Evolutionary conservation across 2,113 vertebrate genomes (phyloP), one percentile per base, ranked within the genome.

Genomic region (Centropristis striata): DNA sequence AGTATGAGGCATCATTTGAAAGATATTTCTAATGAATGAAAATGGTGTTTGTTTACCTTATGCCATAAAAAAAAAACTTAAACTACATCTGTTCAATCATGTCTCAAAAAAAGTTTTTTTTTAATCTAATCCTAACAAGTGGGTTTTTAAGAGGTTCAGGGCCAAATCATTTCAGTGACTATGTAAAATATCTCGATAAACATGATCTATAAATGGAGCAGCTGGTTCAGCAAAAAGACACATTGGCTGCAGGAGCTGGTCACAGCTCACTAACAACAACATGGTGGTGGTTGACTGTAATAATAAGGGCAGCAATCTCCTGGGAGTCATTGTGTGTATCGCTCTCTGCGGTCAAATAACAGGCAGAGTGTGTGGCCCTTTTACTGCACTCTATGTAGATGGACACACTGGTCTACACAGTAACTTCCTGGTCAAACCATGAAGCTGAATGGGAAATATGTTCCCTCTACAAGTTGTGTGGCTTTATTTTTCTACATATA

Each of bases 261-360:
- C 58, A 67, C 27, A 51, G 44, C 70, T 37, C 21, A 9, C 37
- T 36, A 39, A 57, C 55, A 63, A 9, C 14, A 55, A 21, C 47
- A 50, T 36, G 55, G 12, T 23, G 53, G 5, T 41, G 46, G 27
- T 51, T n/a, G 41, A 68, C 14, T 68, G 44, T 59, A 73, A 58
- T 25, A 23, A 72, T 39, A 73, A 18, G 42, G 37, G 11, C 2
- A 13, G 51, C 16, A 12, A 46, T 50, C 78, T 58, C 68, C 50
- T 44, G 57, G 50, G 55, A 64, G 42, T 46, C 42, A 57, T 66
- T 71, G 66, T 69, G 28, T 60, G 41, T 41, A 49, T 32, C 68
- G 67, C 28, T 42, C 60, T 76, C 66, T 44, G 54, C 49, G 67
- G 78, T 63, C 55, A 67, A 60, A 57, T 80, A 55, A 80, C 39